These are phyloP conservation scores for Torymus tubicola DNA, from an alignment of 2,888 invertebrate genomes.

Conservation along the genomic window DNA sequence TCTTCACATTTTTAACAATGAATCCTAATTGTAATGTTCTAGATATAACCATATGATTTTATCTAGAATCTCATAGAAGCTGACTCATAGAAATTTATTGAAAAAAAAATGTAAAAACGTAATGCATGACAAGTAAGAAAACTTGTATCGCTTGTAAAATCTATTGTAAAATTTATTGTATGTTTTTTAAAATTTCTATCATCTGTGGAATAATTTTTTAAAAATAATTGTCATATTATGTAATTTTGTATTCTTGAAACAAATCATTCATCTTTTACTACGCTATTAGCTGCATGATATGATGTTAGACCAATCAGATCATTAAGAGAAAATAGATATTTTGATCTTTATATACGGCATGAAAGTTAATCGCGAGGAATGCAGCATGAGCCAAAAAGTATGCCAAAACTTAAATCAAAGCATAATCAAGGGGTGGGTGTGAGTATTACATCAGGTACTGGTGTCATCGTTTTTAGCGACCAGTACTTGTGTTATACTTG, in stretches of 20 bases:
- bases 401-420: conserved; percentile 72
- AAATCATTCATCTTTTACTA: neutral
- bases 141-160: too few relatives aligned
- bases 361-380: conserved; percentile 46
- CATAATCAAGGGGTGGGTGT: conserved; percentile 81
- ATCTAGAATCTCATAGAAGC: too few relatives aligned
- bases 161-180: too few relatives aligned
- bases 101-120: too few relatives aligned
- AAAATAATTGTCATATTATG: too few relatives aligned
- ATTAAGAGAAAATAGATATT: conserved; percentile 22
- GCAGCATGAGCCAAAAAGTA: conserved; percentile 69
- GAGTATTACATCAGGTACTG: conserved; percentile 99
- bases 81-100: too few relatives aligned
- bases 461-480: conserved; percentile 79
- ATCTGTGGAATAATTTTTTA: too few relatives aligned
- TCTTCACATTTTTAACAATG: too few relatives aligned
- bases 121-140: too few relatives aligned
- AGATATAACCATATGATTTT: too few relatives aligned
- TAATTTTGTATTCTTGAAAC: neutral
- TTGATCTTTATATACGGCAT: conserved; percentile 28
- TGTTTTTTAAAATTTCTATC: too few relatives aligned
- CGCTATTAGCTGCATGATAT: neutral
- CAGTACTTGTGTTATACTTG: conserved; percentile 98
- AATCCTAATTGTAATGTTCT: too few relatives aligned
- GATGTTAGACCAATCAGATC: neutral